Evolutionary conservation across 1,140 invertebrate genomes (phyloP).

Genomic region (Drosophila pectinifera): DNA sequence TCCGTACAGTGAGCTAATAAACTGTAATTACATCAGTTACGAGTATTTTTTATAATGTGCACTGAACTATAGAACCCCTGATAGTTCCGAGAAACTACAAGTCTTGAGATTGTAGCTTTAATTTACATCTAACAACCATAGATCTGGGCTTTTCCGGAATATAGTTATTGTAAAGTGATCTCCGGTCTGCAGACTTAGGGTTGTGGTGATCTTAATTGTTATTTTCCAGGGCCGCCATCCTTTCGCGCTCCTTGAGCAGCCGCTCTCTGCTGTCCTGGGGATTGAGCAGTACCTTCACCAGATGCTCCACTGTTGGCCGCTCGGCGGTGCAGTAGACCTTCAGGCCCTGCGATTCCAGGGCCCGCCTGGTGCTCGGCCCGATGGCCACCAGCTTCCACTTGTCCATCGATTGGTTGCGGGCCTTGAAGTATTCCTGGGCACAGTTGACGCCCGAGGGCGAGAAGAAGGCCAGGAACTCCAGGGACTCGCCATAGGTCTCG

Average conservation of each 20-base stretch:
- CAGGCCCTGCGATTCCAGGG: conserved; percentile 64
- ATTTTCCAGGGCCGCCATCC: conserved; percentile 33
- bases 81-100: neutral
- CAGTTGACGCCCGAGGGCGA: conserved; percentile 86
- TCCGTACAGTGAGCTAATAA: too few relatives aligned
- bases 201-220: conserved; percentile 22
- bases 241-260: conserved; percentile 44
- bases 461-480: conserved; percentile 86
- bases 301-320: conserved; percentile 81
- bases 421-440: conserved; percentile 67
- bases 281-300: conserved; percentile 82
- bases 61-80: neutral
- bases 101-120: neutral
- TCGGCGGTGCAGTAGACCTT: conserved; percentile 80
- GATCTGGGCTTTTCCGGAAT: neutral
- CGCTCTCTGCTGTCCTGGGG: conserved; percentile 75
- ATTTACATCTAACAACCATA: neutral
- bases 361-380: conserved; percentile 80
- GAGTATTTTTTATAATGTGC: neutral
- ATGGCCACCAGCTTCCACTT: conserved; percentile 82
- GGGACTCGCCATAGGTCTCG: conserved; percentile 71
- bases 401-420: conserved; percentile 57
- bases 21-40: too few relatives aligned
- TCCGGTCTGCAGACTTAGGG: neutral
- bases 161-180: neutral